Evolutionary conservation across 1,140 invertebrate species (phyloP).

Genomic region (Acromyrmex charruanus): DNA sequence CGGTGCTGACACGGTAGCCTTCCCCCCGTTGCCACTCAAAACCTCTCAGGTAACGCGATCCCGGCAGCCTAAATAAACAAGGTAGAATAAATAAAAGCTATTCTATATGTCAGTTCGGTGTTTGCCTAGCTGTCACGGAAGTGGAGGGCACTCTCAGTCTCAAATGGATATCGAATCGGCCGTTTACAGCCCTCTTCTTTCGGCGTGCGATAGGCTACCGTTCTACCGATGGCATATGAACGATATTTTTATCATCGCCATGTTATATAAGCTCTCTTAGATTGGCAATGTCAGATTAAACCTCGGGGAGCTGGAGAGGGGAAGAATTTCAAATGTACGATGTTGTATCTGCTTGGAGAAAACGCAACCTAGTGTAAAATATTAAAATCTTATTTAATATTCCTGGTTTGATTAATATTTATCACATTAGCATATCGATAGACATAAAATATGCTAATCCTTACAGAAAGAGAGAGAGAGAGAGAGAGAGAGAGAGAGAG

Average conservation of each 20-base stretch:
- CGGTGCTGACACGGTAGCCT: conserved; percentile 78
- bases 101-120: conserved; percentile 82
- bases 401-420: conserved; percentile 31
- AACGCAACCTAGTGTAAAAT: not conserved
- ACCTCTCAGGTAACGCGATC: conserved; percentile 82
- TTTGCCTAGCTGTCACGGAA: conserved; percentile 83
- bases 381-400: conserved; percentile 8
- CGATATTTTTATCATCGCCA: conserved; percentile 66
- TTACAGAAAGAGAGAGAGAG: not conserved
- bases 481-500: not conserved
- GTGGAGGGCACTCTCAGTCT: conserved; percentile 74
- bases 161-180: conserved; percentile 81
- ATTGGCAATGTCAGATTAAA: conserved; percentile 1
- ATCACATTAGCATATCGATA: not conserved
- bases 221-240: conserved; percentile 27
- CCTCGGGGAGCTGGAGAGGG: not conserved
- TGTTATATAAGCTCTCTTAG: not conserved
- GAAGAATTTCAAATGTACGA: not conserved
- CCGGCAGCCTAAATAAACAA: conserved; percentile 84
- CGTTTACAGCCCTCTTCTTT: conserved; percentile 73
- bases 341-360: not conserved
- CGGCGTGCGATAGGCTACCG: conserved; percentile 33
- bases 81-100: conserved; percentile 84
- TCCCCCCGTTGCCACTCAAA: conserved; percentile 77
- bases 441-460: conserved; percentile 42